Percentiles rank a stretch among this genome's conserved stretches.
Conservation (phyloP, 2,888 invertebrate genomes). For the Cheiracanthium punctorium region DNA sequence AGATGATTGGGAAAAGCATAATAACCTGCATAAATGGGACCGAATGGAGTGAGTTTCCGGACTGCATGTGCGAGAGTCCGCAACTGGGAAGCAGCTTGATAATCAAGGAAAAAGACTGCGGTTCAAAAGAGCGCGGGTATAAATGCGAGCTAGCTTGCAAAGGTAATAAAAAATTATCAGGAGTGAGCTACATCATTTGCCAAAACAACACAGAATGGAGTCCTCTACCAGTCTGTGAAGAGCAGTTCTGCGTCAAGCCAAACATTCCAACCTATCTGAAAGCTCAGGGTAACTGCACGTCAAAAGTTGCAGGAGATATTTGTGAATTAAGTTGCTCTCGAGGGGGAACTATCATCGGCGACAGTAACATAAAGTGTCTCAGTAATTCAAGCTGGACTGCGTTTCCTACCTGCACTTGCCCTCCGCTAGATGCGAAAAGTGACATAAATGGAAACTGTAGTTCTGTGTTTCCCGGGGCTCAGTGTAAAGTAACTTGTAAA, state of each 20-base stretch:
- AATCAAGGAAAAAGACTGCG: background rate
- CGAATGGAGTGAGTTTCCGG: conserved; percentile 11
- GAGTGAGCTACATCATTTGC: background rate
- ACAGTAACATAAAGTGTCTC: background rate
- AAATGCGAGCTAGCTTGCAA: background rate
- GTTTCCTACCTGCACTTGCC: conserved; percentile 17
- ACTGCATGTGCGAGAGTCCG: conserved; percentile 3
- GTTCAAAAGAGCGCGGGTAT: background rate
- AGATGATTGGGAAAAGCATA: background rate
- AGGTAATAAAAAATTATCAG: background rate
- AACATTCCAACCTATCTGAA: background rate
- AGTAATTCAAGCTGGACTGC: background rate
- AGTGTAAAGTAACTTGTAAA: background rate
- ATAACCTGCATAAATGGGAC: background rate
- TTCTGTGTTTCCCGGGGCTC: background rate
- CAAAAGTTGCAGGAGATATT: background rate
- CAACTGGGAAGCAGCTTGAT: background rate
- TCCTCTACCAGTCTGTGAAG: conserved; percentile 4
- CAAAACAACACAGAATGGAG: conserved; percentile 9
- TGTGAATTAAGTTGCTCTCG: conserved; percentile 8
- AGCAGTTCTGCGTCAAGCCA: background rate
- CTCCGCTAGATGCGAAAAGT: background rate
- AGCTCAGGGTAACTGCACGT: background rate
- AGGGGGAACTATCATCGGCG: background rate
- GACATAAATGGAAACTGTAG: background rate